Percentiles rank a stretch among this genome's conserved stretches.
Conservation (phyloP, 2,113 vertebrate species). For the Cheirogaleus medius region DNA sequence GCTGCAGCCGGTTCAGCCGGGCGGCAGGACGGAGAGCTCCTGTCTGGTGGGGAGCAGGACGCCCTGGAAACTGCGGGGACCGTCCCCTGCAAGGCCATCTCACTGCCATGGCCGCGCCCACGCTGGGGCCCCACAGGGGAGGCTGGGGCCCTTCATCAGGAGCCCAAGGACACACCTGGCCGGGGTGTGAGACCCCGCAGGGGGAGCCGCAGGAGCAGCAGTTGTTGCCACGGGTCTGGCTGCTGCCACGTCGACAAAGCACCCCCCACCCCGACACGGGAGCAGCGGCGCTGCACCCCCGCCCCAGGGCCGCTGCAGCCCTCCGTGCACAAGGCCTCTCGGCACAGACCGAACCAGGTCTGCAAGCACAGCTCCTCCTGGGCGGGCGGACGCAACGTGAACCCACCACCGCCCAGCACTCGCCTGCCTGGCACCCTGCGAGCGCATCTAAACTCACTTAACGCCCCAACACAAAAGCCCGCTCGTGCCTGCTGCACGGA, state of each 20-base stretch:
- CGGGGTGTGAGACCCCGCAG: fast-evolving
- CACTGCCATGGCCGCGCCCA: fast-evolving
- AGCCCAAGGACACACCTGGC: neutral
- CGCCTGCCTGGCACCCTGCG: fast-evolving
- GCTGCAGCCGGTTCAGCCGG: fast-evolving
- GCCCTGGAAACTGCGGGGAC: fast-evolving
- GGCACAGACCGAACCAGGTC: neutral
- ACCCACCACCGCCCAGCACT: fast-evolving
- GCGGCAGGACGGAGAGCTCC: neutral
- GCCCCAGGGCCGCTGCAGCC: fast-evolving
- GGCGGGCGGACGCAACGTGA: fast-evolving
- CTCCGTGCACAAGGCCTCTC: fast-evolving
- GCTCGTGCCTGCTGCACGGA: fast-evolving
- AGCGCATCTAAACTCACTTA: neutral
- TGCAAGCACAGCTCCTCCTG: fast-evolving
- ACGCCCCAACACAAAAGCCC: neutral
- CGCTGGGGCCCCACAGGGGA: neutral
- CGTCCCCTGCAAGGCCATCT: neutral
- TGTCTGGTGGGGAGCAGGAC: fast-evolving
- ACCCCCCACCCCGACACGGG: too few species aligned
- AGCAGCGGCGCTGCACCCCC: fast-evolving
- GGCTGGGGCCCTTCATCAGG: fast-evolving
- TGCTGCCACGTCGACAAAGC: fast-evolving
- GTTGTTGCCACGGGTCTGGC: neutral
- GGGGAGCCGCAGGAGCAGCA: fast-evolving